Evolutionary conservation across 2,888 invertebrate genomes (phyloP).

Genomic region (Argynnis bischoffii): DNA sequence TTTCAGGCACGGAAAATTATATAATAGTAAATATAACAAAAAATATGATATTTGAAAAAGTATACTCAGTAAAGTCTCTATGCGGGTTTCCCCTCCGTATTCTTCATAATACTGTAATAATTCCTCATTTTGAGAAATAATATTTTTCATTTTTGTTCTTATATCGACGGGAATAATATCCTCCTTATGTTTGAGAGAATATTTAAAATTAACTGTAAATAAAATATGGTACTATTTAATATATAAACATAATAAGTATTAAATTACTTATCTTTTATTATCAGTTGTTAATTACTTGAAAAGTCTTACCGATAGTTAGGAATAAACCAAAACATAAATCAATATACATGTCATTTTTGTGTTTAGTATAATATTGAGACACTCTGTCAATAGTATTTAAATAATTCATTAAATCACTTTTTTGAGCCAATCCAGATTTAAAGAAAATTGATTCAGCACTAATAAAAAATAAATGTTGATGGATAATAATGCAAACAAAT

Average conservation of each 20-base stretch:
- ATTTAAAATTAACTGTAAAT: conserved; percentile 52
- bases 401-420: conserved; percentile 50
- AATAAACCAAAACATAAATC: conserved; percentile 59
- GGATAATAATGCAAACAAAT: conserved; percentile 9
- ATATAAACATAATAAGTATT: neutral
- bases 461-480: neutral
- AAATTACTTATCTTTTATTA: too few relatives aligned
- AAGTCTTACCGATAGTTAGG: conserved; percentile 55
- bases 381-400: conserved; percentile 47
- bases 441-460: conserved; percentile 8
- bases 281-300: neutral
- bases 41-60: conserved; percentile 23
- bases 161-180: conserved; percentile 30
- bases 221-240: conserved; percentile 19
- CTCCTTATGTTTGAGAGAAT: conserved; percentile 30
- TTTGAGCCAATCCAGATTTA: conserved; percentile 42
- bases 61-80: conserved; percentile 12
- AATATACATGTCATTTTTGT: conserved; percentile 51
- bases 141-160: conserved; percentile 29
- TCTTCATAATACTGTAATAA: conserved; percentile 40
- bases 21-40: too few relatives aligned
- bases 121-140: conserved; percentile 40
- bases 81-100: conserved; percentile 35
- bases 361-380: conserved; percentile 45
- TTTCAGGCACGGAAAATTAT: too few relatives aligned